Conservation (phyloP, 1,140 invertebrate genomes). For the Pseudomyrmex pallidus region DNA sequence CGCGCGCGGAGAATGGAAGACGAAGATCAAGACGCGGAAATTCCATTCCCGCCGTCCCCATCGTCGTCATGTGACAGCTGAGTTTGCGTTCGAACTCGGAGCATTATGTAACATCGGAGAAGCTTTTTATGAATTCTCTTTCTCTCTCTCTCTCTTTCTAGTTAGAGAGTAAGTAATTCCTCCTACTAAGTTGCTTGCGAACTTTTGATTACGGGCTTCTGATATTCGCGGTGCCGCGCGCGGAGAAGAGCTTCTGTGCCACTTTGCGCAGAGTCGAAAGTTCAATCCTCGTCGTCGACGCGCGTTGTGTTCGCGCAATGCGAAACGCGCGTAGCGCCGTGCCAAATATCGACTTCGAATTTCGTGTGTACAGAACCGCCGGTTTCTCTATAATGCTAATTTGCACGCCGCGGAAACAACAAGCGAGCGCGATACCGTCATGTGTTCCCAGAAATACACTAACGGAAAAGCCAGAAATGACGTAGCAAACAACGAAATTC, state of each 20-base stretch:
- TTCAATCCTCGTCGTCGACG: no score
- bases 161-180: constrained; percentile 39
- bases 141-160: no score
- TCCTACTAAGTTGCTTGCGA: constrained; percentile 33
- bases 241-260: no score
- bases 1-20: background rate
- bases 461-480: constrained; percentile 36
- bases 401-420: constrained; percentile 23
- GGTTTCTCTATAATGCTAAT: constrained; percentile 38
- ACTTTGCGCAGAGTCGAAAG: background rate
- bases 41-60: constrained; percentile 42
- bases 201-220: constrained; percentile 1
- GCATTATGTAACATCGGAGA: constrained; percentile 46
- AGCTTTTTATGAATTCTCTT: constrained; percentile 43
- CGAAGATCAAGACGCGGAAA: constrained; percentile 57
- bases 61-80: constrained; percentile 36
- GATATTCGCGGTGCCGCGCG: background rate
- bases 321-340: background rate
- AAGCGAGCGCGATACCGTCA: constrained; percentile 17
- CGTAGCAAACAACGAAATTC: constrained; percentile 33
- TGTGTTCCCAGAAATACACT: constrained; percentile 35
- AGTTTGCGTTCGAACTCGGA: constrained; percentile 37
- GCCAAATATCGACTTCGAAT: constrained; percentile 33
- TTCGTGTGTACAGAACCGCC: background rate
- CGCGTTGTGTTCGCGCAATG: constrained; percentile 7